A percentile compares a stretch with the other conserved stretches of the same genome.
These are phyloP conservation scores for Drosophila malerkotliana DNA, from an alignment of 1,140 invertebrate species.

Conservation along the genomic window DNA sequence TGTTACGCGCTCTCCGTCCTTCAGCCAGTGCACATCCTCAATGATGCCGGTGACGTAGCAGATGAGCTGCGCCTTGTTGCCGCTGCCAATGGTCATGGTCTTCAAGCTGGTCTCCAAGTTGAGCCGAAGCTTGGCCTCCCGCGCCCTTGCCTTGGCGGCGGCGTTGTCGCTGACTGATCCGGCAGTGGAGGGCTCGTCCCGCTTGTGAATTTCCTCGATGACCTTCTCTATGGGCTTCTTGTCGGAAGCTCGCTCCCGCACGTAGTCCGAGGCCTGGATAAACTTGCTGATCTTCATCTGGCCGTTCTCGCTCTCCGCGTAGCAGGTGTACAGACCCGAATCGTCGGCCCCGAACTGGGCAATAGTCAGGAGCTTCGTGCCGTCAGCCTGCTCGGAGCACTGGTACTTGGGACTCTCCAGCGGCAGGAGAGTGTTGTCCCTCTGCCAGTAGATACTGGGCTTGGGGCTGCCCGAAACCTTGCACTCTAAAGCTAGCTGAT, in stretches of 20 bases:
- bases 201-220: conserved; percentile 37
- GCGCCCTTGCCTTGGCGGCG: conserved; percentile 47
- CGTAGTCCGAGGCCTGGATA: conserved; percentile 71
- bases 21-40: conserved; percentile 78
- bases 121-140: conserved; percentile 68
- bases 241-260: conserved; percentile 48
- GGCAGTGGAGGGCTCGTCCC: conserved; percentile 1
- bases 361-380: conserved; percentile 72
- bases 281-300: conserved; percentile 83
- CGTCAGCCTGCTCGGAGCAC: conserved; percentile 58
- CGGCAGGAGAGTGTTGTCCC: conserved; percentile 87
- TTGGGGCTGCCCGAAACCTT: conserved; percentile 81
- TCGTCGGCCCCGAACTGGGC: conserved; percentile 55
- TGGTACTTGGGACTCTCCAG: conserved; percentile 85
- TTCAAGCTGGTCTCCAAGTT: conserved; percentile 72
- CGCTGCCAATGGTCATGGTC: conserved; percentile 73
- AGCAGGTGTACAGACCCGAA: conserved; percentile 76
- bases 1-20: conserved; percentile 67
- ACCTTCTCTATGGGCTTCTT: conserved; percentile 52
- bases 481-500: conserved; percentile 75
- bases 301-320: conserved; percentile 77
- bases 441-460: conserved; percentile 90
- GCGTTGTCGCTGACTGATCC: conserved; percentile 12
- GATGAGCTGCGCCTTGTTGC: conserved; percentile 78
- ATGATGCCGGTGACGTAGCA: conserved; percentile 76